Evolutionary conservation across 1,140 invertebrate genomes (phyloP).

Genomic region (Drosophila eugracilis): DNA sequence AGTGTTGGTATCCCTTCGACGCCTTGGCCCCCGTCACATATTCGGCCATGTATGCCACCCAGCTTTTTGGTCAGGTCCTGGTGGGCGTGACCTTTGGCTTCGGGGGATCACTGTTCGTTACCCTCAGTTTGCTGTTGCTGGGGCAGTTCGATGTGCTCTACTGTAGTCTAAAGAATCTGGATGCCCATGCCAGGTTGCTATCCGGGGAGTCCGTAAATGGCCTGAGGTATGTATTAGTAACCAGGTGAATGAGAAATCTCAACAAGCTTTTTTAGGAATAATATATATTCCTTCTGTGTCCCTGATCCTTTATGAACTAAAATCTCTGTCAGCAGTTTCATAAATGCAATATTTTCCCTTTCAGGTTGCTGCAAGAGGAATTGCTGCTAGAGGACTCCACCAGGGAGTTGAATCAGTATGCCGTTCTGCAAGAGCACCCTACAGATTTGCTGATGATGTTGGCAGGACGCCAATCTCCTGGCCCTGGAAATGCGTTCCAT

Average conservation of each 20-base stretch:
- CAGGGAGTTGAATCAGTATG: slow-evolving; percentile 74
- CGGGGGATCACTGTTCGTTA: slow-evolving; percentile 66
- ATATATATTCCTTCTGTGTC: neutral
- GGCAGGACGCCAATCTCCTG: neutral
- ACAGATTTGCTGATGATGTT: slow-evolving; percentile 47
- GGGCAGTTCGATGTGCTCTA: slow-evolving; percentile 78
- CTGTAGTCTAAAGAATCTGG: slow-evolving; percentile 79
- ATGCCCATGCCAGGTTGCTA: slow-evolving; percentile 55
- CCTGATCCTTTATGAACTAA: neutral
- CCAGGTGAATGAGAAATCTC: too few species aligned
- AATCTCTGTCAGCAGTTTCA: neutral
- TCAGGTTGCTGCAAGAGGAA: slow-evolving; percentile 44
- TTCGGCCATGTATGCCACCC: slow-evolving; percentile 54
- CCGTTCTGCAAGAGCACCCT: slow-evolving; percentile 53
- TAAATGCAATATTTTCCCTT: neutral
- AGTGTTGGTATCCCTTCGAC: slow-evolving; percentile 81
- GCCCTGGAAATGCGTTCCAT: slow-evolving; percentile 25
- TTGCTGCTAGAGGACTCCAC: slow-evolving; percentile 39
- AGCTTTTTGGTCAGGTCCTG: slow-evolving; percentile 66
- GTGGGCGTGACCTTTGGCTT: slow-evolving; percentile 57
- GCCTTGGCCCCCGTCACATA: slow-evolving; percentile 56
- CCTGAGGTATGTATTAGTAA: slow-evolving; percentile 54
- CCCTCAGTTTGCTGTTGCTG: slow-evolving; percentile 59
- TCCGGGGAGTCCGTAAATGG: slow-evolving; percentile 30
- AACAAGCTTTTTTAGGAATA: neutral